A percentile compares a stretch with the other conserved stretches of the same genome.
Conservation (phyloP, 2,888 invertebrate species). For the Andrena marginata region DNA sequence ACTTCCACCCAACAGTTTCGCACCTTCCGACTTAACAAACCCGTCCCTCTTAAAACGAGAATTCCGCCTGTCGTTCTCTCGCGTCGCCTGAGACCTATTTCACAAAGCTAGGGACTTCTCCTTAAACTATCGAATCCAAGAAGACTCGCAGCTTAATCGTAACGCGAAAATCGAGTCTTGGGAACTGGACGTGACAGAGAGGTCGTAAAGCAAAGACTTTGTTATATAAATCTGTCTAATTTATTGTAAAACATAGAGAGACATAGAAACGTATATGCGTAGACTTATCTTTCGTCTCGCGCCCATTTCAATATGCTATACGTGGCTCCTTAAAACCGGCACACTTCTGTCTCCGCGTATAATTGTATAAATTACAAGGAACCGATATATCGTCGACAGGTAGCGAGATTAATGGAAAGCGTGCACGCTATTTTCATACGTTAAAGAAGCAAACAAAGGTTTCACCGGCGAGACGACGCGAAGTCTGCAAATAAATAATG, state of each 20-base stretch:
- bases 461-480: constrained; percentile 5
- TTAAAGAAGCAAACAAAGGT: constrained; percentile 20
- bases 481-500: constrained; percentile 34
- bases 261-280: constrained; percentile 51
- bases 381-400: neutral
- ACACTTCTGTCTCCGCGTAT: neutral
- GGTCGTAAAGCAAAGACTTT: constrained; percentile 46
- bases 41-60: neutral
- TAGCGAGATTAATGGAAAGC: constrained; percentile 29
- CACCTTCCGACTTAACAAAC: constrained; percentile 5
- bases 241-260: constrained; percentile 67
- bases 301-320: constrained; percentile 20
- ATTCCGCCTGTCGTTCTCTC: neutral
- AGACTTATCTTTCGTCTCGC: constrained; percentile 14
- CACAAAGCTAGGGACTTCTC: neutral
- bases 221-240: constrained; percentile 61
- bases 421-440: constrained; percentile 31
- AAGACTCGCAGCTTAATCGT: neutral
- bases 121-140: neutral
- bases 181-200: constrained; percentile 46
- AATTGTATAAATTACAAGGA: constrained; percentile 3
- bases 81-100: neutral
- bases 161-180: constrained; percentile 3
- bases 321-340: constrained; percentile 14
- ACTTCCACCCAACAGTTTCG: constrained; percentile 1